Base-by-base conservation (phyloP, 64 coral and sea anemone species). In the Hydrozoanthus tunicans region DNA sequence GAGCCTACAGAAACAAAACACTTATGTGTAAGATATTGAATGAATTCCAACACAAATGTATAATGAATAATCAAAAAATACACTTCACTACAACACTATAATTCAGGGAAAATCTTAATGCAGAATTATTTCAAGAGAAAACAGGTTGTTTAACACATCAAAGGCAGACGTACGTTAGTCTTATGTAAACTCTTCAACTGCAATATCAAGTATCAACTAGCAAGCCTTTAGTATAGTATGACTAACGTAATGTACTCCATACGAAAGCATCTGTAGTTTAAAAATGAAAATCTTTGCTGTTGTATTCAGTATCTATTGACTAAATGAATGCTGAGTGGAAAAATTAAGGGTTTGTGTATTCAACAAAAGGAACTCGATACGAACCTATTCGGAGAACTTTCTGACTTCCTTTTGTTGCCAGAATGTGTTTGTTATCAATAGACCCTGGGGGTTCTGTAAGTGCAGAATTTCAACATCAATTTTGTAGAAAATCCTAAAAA, bases 391-490 rank as follows among this genome's bases (percentile, higher is more conserved):
- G 84, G 5, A 92, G 60, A 89, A 94, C 51, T 91, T 75, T 94
- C 68, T 91, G 85, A 53, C 94, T 95, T 73, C 90, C 96, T 73
- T 93, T 99, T 64, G 86, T 51, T 14, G 86, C 51, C 68, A 95
- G 53, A 57, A 99, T 99, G n/a, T 91, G 93, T 24, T 78, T 81
- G 83, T 99, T 99, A 58, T 99, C 92, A 71, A 99, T 99, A 15
- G 92, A 92, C 1, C 94, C 96, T 15, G 96, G 96, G 51, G 94
- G 96, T 81, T 95, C 96, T 98, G 63, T 13, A 59, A 69, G 56
- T 89, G 24, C 51, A 78, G 32, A 43, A 43, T 43, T 43, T 43
- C 32, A 43, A 20, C 20, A 20, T 20, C 20, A 20, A 20, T 20
- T 20, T 20, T 20, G 20, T 20, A 20, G 20, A 20, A 20, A 20